Evolutionary conservation across 1,140 invertebrate genomes (phyloP).

Genomic region (Microplitis demolitor): DNA sequence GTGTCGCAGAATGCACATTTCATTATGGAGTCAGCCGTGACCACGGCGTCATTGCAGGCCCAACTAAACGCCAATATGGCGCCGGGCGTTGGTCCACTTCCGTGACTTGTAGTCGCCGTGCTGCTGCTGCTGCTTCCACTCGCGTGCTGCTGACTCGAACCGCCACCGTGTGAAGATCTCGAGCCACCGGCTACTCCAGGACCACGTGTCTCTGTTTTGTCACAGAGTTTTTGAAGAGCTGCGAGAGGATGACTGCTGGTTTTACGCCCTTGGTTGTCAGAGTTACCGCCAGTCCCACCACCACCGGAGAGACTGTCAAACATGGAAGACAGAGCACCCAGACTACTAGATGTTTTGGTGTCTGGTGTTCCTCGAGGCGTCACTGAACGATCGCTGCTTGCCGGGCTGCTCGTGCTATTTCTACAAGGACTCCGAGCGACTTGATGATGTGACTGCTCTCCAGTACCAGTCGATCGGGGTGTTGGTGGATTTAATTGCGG

Average conservation of each 20-base stretch:
- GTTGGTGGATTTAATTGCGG: conserved; percentile 65
- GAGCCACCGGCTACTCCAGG: conserved; percentile 34
- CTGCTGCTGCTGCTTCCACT: conserved; percentile 41
- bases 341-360: conserved; percentile 71
- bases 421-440: conserved; percentile 64
- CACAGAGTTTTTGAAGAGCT: conserved; percentile 91
- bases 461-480: conserved; percentile 48
- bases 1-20: conserved; percentile 97
- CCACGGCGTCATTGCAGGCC: conserved; percentile 90
- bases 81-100: conserved; percentile 68
- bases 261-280: conserved; percentile 65
- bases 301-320: conserved; percentile 79
- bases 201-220: conserved; percentile 83
- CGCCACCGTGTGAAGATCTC: conserved; percentile 28
- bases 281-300: conserved; percentile 51
- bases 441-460: conserved; percentile 38
- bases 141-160: conserved; percentile 28
- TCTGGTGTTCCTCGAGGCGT: conserved; percentile 73
- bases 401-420: conserved; percentile 70
- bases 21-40: conserved; percentile 85
- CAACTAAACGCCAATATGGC: conserved; percentile 90
- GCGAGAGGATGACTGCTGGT: conserved; percentile 85
- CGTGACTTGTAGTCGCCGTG: conserved; percentile 41
- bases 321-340: conserved; percentile 88
- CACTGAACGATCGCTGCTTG: conserved; percentile 74